Conservation (phyloP, 53 echinoderm and acorn worm species). For the Temnopleurus reevesii region DNA sequence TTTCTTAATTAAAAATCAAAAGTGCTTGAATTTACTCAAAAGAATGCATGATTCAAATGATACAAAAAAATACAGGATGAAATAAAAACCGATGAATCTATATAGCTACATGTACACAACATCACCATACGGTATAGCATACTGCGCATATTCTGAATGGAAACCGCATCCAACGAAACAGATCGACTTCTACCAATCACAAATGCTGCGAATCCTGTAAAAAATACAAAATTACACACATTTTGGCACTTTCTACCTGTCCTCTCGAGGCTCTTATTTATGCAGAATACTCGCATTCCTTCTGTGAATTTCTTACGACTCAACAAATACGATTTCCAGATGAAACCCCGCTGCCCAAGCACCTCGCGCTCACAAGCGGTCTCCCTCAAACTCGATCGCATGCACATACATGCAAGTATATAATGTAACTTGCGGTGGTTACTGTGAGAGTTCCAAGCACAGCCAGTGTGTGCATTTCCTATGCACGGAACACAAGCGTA, state of each 20-base stretch:
- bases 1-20: neutral
- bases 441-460: slow-evolving; percentile 7
- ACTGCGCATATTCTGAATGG: neutral
- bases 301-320: neutral
- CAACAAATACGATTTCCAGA: neutral
- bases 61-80: too few species aligned
- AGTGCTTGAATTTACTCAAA: neutral
- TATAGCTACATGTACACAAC: too few species aligned
- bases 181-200: neutral
- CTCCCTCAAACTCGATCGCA: neutral
- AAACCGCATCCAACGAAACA: neutral
- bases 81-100: too few species aligned
- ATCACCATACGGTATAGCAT: neutral
- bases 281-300: neutral
- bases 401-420: slow-evolving; percentile 41
- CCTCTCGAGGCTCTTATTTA: neutral
- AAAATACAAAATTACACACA: neutral
- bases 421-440: slow-evolving; percentile 18
- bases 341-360: neutral
- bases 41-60: too few species aligned
- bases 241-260: slow-evolving; percentile 9
- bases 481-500: slow-evolving; percentile 49
- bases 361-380: neutral
- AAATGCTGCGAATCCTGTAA: neutral
- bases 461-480: slow-evolving; percentile 45